phyloP scores from a whole-genome alignment of 2,113 vertebrate genomes.

The Coracopsis vasa region DNA sequence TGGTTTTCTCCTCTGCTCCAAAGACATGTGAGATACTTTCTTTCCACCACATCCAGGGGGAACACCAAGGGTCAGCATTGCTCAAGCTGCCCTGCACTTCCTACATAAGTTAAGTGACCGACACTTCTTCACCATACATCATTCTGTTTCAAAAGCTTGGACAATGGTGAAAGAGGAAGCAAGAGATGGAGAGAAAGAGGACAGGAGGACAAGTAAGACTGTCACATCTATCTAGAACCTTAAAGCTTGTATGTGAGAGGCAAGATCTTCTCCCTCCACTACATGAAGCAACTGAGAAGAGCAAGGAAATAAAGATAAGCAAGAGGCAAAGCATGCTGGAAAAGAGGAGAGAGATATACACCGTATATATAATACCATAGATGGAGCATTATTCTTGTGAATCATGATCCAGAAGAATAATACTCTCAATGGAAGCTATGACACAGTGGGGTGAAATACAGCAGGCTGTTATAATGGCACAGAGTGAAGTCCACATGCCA shows the following conservation, averaged over 20 bases:
- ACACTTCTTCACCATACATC: neutral
- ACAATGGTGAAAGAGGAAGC: neutral
- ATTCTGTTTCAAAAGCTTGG: neutral
- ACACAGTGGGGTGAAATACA: neutral
- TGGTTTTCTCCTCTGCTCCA: neutral
- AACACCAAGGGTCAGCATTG: neutral
- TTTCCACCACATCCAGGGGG: neutral
- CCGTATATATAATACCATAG: fast-evolving
- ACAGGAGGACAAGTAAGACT: neutral
- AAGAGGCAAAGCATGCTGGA: neutral
- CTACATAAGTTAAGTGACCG: neutral
- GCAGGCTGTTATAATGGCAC: neutral
- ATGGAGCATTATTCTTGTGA: neutral
- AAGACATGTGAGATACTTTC: fast-evolving
- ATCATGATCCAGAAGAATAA: neutral
- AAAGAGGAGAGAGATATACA: neutral
- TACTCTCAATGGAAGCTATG: neutral
- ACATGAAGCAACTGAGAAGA: neutral
- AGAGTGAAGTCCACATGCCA: neutral
- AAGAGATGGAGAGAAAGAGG: neutral
- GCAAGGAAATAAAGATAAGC: neutral
- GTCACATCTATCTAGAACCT: neutral
- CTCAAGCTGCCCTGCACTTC: neutral
- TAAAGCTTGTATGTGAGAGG: neutral
- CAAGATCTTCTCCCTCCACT: neutral